These are phyloP conservation scores for Pogoniulus pusillus DNA, from an alignment of 2,797 vertebrate genomes.

Conservation along the genomic window DNA sequence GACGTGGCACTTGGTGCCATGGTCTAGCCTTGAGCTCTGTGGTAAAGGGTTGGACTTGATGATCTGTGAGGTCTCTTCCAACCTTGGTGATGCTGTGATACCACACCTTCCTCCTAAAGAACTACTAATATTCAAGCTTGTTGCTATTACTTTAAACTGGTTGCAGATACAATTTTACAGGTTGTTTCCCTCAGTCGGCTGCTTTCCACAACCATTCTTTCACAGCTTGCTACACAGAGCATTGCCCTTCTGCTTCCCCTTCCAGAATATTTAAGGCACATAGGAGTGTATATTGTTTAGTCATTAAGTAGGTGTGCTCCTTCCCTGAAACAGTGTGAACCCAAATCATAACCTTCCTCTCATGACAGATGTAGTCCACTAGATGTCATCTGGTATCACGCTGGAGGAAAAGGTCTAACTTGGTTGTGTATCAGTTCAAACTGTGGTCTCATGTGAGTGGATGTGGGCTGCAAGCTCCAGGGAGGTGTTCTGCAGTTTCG, in stretches of 20 bases:
- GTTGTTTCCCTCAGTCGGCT: background rate
- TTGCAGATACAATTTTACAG: background rate
- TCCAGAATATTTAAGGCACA: background rate
- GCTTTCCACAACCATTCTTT: background rate
- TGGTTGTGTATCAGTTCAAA: background rate
- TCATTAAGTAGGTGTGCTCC: background rate
- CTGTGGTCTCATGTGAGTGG: background rate
- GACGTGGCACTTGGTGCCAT: too few relatives aligned
- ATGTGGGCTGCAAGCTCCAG: background rate
- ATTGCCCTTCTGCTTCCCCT: background rate
- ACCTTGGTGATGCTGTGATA: too few relatives aligned
- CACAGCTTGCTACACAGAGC: background rate
- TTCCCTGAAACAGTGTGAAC: background rate
- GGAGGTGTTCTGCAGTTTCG: background rate
- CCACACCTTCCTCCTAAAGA: background rate
- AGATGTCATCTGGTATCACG: constrained; percentile 59
- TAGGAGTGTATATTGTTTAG: background rate
- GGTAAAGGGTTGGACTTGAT: too few relatives aligned
- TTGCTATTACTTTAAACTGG: background rate
- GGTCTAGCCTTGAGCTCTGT: too few relatives aligned
- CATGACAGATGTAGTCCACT: constrained; percentile 43
- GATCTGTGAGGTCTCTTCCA: too few relatives aligned
- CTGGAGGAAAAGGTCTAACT: background rate
- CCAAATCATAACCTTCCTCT: background rate
- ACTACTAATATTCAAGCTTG: background rate